A percentile compares a stretch with the other conserved stretches of the same genome.
Conservation (phyloP, 2,797 vertebrate genomes). For the Emydoidea blandingii region DNA sequence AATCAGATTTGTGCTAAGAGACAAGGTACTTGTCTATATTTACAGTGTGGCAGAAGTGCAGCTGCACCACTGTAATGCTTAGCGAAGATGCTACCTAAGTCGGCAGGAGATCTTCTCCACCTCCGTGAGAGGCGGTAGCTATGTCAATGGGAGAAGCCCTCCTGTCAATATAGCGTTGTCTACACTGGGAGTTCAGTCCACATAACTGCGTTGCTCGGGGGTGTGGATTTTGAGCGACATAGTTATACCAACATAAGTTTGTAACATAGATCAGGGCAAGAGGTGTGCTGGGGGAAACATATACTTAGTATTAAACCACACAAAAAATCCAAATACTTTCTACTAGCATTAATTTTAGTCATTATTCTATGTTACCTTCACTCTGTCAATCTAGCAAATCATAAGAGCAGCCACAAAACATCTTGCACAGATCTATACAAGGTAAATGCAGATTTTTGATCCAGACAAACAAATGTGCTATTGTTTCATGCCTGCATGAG, state of each 20-base stretch:
- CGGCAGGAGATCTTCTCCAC: not conserved
- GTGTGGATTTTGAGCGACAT: not conserved
- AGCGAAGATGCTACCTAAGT: no score
- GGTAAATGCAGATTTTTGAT: not conserved
- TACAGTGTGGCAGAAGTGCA: not conserved
- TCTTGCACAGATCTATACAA: not conserved
- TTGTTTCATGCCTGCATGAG: not conserved
- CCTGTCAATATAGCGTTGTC: no score
- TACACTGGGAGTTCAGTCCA: not conserved
- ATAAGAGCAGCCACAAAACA: not conserved
- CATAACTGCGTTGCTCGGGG: not conserved
- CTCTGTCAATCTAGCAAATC: not conserved
- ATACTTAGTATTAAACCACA: not conserved
- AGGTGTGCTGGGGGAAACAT: not conserved
- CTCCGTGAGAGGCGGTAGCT: not conserved
- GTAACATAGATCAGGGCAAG: not conserved
- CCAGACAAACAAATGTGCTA: not conserved
- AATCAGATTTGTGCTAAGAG: constrained; percentile 15
- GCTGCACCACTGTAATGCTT: no score
- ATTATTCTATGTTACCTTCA: not conserved
- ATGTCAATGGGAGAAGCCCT: not conserved
- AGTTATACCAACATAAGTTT: not conserved
- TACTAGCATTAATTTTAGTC: not conserved
- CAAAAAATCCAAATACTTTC: constrained; percentile 18
- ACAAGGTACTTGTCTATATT: not conserved